Base-by-base conservation (phyloP, 2,113 vertebrate genomes). In the Melozone crissalis region DNA sequence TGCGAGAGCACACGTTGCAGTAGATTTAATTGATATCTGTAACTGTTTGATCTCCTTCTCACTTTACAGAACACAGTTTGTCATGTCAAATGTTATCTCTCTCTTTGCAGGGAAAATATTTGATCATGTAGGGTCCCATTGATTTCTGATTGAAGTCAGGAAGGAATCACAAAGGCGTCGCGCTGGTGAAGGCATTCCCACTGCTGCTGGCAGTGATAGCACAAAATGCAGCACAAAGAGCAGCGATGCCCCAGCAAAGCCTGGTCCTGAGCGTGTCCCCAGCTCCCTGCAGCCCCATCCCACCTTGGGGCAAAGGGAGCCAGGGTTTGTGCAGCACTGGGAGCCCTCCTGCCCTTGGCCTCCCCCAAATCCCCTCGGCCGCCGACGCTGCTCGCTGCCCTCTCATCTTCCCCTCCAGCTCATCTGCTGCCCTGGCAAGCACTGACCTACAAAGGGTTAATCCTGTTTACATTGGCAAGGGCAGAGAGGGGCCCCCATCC, bases 371-470 rank as follows among this genome's bases (percentile, higher is more conserved):
- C 95, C 94, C 58, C 54, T 67, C 41, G 61, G 90, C 84, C 47
- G 47, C 72, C 52, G 78, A 78, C 46, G 80, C 86, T 57, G 61
- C 73, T 95, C 5, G 31, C 75, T 55, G 85, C 41, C 68, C 44
- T 94, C 88, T 80, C 66, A 65, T 96, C 94, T 82, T 71, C 88
- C 92, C 89, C 54, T 80, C 39, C 47, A 61, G 79, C 93, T 93
- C 93, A 33, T 84, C 95, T 88, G 91, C 77, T 90, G 89, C 91
- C 90, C 92, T 59, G 63, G 87, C 88, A 90, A 84, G 88, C 89
- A 49, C 22, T 97, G 94, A 96, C 95, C 96, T 97, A 95, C 84
- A 97, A 96, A 94, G 67, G 90, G 69, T 78, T 97, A 98, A 97
- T 96, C 92, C 62, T 82, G 73, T 96, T 96, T 95, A 93, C 61